Base-by-base conservation (phyloP, 2,113 vertebrate genomes). In the Pomatorhinus ruficollis region DNA sequence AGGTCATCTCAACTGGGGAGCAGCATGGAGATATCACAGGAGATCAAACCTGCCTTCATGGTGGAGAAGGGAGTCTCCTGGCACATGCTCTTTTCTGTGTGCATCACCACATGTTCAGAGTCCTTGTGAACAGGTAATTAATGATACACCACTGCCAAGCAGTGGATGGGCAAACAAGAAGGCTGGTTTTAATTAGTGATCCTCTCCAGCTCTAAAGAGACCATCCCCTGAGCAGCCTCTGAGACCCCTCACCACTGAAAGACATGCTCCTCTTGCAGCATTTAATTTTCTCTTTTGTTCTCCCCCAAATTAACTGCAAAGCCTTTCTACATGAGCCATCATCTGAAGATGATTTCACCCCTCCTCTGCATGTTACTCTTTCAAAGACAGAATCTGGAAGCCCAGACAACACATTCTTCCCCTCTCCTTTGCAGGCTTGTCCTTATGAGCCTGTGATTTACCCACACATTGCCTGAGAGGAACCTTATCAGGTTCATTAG, bases 191-290 rank as follows among this genome's bases (percentile, higher is more conserved):
- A 52, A 64, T 76, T 40, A 65, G 25, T 3, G 1, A 6, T 1
- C 0, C n/a, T 44, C 53, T 82, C n/a, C 61, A 56, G 15, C 65
- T 87, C 57, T 2, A 5, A 49, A 83, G 33, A 33, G 18, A 59
- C 12, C 0, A 1, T 33, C 13, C 15, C 22, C n/a, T 49, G 31
- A 5, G 6, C 35, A 56, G 59, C 10, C 35, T 45, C 31, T 0
- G 0, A 60, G 30, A 7, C 24, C 42, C 19, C 18, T 66, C 23
- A 59, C 30, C 1, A 3, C 25, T 64, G 35, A 61, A 66, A 44
- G 27, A 71, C 60, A 54, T 8, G 1, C 3, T 27, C 17, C 20
- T 52, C 49, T 47, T 4, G 3, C 42, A 59, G 25, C 11, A 49
- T 45, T 69, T 85, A 2, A 11, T 60, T 47, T 52, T 78, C 33